Evolutionary conservation across 2,113 vertebrate species (phyloP).

Genomic region (Chaetodon trifascialis): DNA sequence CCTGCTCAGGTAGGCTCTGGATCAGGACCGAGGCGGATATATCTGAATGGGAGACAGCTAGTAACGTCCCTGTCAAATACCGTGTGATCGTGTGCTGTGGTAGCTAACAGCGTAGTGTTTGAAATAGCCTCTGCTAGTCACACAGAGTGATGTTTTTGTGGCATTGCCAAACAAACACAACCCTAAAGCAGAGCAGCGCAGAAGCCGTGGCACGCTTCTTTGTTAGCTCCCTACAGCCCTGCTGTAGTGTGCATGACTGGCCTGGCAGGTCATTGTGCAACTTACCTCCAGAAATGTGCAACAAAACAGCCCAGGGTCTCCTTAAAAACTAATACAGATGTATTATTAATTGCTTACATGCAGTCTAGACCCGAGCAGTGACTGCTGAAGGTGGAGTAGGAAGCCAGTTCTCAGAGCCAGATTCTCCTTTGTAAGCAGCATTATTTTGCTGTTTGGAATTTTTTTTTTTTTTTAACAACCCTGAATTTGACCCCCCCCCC

Average conservation of each 20-base stretch:
- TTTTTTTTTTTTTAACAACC: background rate
- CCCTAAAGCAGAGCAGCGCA: slow-evolving; percentile 39
- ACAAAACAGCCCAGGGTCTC: background rate
- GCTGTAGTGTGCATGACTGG: slow-evolving; percentile 42
- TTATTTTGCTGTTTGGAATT: background rate
- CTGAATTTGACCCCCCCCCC: accelerated
- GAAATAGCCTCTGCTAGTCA: background rate
- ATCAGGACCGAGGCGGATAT: slow-evolving; percentile 14
- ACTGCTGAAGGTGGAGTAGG: slow-evolving; percentile 8
- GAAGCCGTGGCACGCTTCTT: slow-evolving; percentile 74
- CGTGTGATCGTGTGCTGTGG: background rate
- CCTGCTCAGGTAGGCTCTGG: slow-evolving; percentile 89
- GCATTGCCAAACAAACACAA: slow-evolving; percentile 50
- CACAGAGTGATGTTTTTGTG: background rate
- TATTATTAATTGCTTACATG: slow-evolving; percentile 38
- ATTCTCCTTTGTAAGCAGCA: background rate
- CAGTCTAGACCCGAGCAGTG: slow-evolving; percentile 37
- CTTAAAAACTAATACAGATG: slow-evolving; percentile 21
- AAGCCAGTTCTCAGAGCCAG: slow-evolving; percentile 14
- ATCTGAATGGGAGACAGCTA: background rate
- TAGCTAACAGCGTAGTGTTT: background rate
- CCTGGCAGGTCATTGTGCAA: slow-evolving; percentile 34
- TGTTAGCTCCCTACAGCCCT: slow-evolving; percentile 72
- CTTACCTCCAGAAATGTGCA: slow-evolving; percentile 31
- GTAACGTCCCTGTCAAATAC: background rate